A percentile compares a stretch with the other conserved stretches of the same genome.
phyloP scores from a whole-genome alignment of 2,888 invertebrate genomes.

The Nomada hirtipes region DNA sequence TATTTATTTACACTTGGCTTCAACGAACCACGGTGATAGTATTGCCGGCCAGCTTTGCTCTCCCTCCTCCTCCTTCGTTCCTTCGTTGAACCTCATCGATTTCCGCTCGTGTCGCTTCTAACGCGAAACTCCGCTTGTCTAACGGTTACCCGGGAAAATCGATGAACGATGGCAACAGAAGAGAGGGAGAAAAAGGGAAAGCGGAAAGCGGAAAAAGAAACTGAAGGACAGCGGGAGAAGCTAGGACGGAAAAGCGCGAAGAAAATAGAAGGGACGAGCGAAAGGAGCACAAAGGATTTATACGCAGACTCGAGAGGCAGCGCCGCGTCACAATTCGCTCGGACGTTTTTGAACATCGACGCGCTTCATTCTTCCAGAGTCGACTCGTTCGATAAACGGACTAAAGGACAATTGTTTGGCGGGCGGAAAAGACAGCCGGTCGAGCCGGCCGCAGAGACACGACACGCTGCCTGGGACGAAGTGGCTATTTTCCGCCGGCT shows the following conservation, averaged over 20 bases:
- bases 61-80: not conserved
- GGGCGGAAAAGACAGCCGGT: conserved; percentile 77
- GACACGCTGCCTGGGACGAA: conserved; percentile 75
- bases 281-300: not conserved
- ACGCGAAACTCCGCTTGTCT: conserved; percentile 24
- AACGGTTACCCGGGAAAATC: not conserved
- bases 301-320: conserved; percentile 27
- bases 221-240: not conserved
- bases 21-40: conserved; percentile 69
- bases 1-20: conserved; percentile 81
- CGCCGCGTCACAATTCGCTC: conserved; percentile 42
- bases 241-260: not conserved
- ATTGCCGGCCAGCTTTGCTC: conserved; percentile 54
- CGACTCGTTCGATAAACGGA: conserved; percentile 46
- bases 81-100: conserved; percentile 45
- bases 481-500: conserved; percentile 84
- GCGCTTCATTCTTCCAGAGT: conserved; percentile 37
- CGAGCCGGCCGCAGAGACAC: conserved; percentile 75
- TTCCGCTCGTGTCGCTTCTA: conserved; percentile 14
- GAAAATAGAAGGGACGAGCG: not conserved
- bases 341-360: conserved; percentile 35
- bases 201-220: not conserved
- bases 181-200: not conserved
- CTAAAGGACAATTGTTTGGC: conserved; percentile 71
- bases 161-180: not conserved